Evolutionary conservation across 2,888 invertebrate genomes (phyloP).

Genomic region (Amitus sp.): DNA sequence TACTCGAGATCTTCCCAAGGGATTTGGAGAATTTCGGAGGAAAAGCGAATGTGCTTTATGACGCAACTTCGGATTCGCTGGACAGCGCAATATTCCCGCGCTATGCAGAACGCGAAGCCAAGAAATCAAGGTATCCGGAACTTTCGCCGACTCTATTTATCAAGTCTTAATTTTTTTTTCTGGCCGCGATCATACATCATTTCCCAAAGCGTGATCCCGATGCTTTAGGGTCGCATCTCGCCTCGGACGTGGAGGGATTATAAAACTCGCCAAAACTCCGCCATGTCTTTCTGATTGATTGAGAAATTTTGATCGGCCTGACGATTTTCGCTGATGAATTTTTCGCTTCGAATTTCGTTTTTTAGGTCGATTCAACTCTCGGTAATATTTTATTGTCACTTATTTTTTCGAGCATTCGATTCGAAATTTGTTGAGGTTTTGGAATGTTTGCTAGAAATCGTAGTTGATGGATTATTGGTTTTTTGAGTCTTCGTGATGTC

Average conservation of each 20-base stretch:
- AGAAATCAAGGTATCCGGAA: slow-evolving; percentile 33
- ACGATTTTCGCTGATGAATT: neutral
- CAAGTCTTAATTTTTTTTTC: slow-evolving; percentile 62
- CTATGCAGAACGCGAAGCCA: slow-evolving; percentile 9
- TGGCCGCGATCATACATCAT: slow-evolving; percentile 60
- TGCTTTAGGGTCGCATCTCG: slow-evolving; percentile 40
- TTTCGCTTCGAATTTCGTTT: no score
- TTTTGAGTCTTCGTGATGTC: no score
- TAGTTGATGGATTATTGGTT: no score
- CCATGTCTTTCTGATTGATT: slow-evolving; percentile 1
- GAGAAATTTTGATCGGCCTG: neutral
- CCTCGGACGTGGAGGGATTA: slow-evolving; percentile 59
- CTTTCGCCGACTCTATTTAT: slow-evolving; percentile 60
- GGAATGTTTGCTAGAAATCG: no score
- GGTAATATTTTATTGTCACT: no score
- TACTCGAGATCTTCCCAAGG: slow-evolving; percentile 41
- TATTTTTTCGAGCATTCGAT: no score
- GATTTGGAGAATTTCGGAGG: slow-evolving; percentile 49
- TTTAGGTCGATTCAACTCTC: no score
- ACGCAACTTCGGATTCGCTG: slow-evolving; percentile 28
- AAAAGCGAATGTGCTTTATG: slow-evolving; percentile 45
- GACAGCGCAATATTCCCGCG: slow-evolving; percentile 5
- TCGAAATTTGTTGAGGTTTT: no score
- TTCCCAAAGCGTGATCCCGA: slow-evolving; percentile 55
- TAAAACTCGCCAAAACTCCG: slow-evolving; percentile 46